Conservation (phyloP, 2,113 vertebrate species). For the Balaeniceps rex region DNA sequence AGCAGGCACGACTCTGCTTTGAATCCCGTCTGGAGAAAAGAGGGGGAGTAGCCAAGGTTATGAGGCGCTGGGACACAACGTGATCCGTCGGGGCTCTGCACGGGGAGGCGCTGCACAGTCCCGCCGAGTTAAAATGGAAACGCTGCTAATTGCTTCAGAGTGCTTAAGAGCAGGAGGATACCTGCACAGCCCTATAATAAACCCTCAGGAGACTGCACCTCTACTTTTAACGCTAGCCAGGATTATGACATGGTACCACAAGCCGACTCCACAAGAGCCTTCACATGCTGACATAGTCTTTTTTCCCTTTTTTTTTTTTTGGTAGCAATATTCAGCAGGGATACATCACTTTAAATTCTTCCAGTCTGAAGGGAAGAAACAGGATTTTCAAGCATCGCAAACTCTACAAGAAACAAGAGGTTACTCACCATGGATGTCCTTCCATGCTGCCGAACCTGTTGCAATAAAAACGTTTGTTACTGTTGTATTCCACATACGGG, state of each 20-base stretch:
- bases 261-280: neutral
- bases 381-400: neutral
- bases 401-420: constrained; percentile 42
- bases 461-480: constrained; percentile 69
- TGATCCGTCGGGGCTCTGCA: neutral
- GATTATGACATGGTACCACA: neutral
- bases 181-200: constrained; percentile 49
- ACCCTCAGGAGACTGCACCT: neutral
- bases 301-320: neutral
- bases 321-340: neutral
- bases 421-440: constrained; percentile 66
- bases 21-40: neutral
- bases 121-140: neutral
- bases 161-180: neutral
- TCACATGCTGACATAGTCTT: neutral
- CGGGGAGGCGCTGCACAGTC: constrained; percentile 27
- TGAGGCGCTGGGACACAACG: neutral
- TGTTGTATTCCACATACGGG: constrained; percentile 50
- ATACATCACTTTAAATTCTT: neutral
- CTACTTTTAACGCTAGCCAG: neutral
- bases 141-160: constrained; percentile 38
- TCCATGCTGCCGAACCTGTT: constrained; percentile 76
- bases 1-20: neutral
- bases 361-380: neutral
- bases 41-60: neutral